These are phyloP conservation scores for Oplegnathus fasciatus DNA, from an alignment of 2,113 vertebrate species.

Conservation along the genomic window DNA sequence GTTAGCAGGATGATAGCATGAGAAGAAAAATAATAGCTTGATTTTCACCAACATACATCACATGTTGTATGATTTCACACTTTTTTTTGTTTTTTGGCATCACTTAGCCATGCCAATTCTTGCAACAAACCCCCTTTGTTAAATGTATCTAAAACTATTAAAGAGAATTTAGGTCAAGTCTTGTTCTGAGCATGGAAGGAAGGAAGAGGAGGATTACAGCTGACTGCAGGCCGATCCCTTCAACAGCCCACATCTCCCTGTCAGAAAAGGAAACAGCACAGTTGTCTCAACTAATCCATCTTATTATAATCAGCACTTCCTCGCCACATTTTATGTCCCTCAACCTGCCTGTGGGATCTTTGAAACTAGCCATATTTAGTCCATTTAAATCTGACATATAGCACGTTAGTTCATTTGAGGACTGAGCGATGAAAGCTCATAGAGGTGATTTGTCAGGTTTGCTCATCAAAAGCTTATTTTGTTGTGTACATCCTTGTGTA, in stretches of 20 bases:
- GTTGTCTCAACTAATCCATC: constrained; percentile 45
- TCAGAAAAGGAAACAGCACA: constrained; percentile 23
- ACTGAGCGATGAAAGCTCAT: not conserved
- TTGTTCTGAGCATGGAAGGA: constrained; percentile 42
- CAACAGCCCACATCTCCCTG: constrained; percentile 58
- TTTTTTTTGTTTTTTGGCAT: not conserved
- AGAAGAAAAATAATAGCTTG: not conserved
- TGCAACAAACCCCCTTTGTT: constrained; percentile 22
- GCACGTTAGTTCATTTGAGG: not conserved
- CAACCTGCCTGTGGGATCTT: constrained; percentile 1
- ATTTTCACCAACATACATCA: not conserved
- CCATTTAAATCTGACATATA: not conserved
- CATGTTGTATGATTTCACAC: constrained; percentile 6
- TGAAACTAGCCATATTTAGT: not conserved
- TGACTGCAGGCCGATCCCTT: constrained; percentile 39
- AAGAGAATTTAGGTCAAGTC: constrained; percentile 57
- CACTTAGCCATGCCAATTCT: not conserved
- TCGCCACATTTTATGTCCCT: constrained; percentile 19
- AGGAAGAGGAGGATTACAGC: constrained; percentile 58
- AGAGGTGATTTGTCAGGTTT: not conserved
- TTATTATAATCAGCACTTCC: constrained; percentile 42
- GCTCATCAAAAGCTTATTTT: not conserved
- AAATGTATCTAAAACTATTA: constrained; percentile 44
- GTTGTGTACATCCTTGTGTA: too few species aligned
- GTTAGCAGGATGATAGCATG: not conserved